Conservation (phyloP, 2,797 vertebrate species). For the Myotis myotis region DNA sequence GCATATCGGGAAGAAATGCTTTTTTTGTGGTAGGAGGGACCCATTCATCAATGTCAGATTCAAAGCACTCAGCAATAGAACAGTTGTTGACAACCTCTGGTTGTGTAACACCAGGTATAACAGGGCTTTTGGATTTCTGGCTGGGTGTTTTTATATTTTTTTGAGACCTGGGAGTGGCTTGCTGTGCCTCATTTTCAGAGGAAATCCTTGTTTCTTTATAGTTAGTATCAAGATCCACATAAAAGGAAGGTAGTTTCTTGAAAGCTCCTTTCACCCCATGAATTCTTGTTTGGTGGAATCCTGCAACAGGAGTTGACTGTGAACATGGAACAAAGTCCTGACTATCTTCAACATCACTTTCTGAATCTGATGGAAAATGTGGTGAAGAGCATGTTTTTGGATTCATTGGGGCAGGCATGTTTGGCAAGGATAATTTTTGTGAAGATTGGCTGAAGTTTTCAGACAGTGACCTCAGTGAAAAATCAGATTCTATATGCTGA, state of each 20-base stretch:
- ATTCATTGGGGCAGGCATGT: not conserved
- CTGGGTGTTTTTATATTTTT: conserved; percentile 37
- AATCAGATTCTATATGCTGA: conserved; percentile 40
- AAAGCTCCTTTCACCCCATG: conserved; percentile 50
- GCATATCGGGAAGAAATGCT: conserved; percentile 40
- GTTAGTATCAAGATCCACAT: conserved; percentile 62
- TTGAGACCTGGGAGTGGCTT: not conserved
- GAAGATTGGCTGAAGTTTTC: conserved; percentile 49
- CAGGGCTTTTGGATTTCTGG: not conserved
- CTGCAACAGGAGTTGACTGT: conserved; percentile 85
- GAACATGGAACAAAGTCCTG: conserved; percentile 83
- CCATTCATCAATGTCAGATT: conserved; percentile 63
- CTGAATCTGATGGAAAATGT: conserved; percentile 50
- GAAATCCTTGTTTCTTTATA: conserved; percentile 63
- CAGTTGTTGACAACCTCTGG: not conserved
- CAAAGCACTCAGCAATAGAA: not conserved
- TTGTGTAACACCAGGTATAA: not conserved
- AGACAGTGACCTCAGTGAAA: conserved; percentile 37
- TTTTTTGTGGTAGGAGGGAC: conserved; percentile 74
- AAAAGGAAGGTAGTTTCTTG: conserved; percentile 44
- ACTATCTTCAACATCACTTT: conserved; percentile 57
- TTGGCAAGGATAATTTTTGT: not conserved
- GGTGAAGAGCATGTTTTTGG: conserved; percentile 68
- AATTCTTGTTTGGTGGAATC: conserved; percentile 62
- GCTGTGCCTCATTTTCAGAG: conserved; percentile 65